Evolutionary conservation across 2,888 invertebrate genomes (phyloP).

Genomic region (Lumbricus terrestris): DNA sequence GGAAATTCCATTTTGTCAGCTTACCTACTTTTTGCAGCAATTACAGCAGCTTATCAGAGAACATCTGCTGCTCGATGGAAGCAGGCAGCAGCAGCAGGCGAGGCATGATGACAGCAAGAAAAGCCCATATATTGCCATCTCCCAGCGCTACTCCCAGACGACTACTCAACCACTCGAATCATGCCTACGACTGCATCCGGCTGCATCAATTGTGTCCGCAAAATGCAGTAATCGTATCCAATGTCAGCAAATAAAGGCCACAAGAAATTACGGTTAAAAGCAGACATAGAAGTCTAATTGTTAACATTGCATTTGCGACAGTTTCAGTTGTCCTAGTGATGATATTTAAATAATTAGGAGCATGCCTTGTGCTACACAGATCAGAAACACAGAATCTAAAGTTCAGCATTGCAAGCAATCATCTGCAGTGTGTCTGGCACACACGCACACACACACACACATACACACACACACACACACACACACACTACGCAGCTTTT

Average conservation of each 20-base stretch:
- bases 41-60: constrained; percentile 9
- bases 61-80: constrained; percentile 4
- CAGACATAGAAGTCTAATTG: not conserved
- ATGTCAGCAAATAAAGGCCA: not conserved
- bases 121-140: not conserved
- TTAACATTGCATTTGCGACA: not conserved
- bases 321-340: not conserved
- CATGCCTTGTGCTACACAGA: not conserved
- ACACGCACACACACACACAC: too few species aligned
- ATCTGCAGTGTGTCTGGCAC: too few species aligned
- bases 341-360: not conserved
- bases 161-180: not conserved
- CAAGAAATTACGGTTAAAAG: not conserved
- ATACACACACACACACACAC: too few species aligned
- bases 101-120: constrained; percentile 8
- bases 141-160: constrained; percentile 9
- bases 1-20: constrained; percentile 14
- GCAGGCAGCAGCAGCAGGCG: not conserved
- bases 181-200: not conserved
- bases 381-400: too few species aligned
- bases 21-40: not conserved
- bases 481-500: too few species aligned
- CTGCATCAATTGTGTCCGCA: not conserved
- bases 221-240: not conserved
- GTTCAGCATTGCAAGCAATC: too few species aligned